Evolutionary conservation across 2,888 invertebrate genomes (phyloP).

Genomic region (Lasioglossum zephyrum): DNA sequence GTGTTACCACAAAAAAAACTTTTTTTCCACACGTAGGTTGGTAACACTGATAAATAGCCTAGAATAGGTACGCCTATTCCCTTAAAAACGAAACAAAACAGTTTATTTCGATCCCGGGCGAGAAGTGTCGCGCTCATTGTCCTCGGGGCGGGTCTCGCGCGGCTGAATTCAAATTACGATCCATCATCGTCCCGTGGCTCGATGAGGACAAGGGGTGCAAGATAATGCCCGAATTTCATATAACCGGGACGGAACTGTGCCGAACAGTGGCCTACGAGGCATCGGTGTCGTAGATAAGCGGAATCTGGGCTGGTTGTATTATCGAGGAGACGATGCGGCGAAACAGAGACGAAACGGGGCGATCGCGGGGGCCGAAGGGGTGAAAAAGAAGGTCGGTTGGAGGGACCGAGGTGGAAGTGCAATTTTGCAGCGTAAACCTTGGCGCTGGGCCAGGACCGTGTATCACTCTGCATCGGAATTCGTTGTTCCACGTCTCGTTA

Average conservation of each 20-base stretch:
- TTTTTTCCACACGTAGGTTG: too few species aligned
- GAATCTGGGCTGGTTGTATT: constrained; percentile 76
- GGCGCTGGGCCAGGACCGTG: constrained; percentile 79
- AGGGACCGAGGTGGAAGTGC: constrained; percentile 71
- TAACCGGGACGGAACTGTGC: constrained; percentile 48
- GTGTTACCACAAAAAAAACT: too few species aligned
- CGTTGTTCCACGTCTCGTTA: constrained; percentile 81
- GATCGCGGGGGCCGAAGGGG: constrained; percentile 13
- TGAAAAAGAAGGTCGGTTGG: constrained; percentile 54
- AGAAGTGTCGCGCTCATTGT: constrained; percentile 15
- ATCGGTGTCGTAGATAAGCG: constrained; percentile 71
- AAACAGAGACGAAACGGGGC: constrained; percentile 52
- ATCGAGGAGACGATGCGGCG: constrained; percentile 71
- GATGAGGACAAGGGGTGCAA: neutral
- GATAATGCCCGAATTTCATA: constrained; percentile 58
- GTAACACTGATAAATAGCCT: too few species aligned
- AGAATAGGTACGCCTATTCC: too few species aligned
- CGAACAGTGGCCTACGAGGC: constrained; percentile 51
- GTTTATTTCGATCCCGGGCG: neutral
- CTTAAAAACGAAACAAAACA: neutral
- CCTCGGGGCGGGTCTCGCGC: constrained; percentile 26
- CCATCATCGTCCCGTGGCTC: constrained; percentile 36
- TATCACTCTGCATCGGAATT: constrained; percentile 81
- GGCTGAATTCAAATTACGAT: constrained; percentile 30
- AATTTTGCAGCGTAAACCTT: constrained; percentile 80